Percentiles rank a stretch among this genome's conserved stretches.
phyloP scores from a whole-genome alignment of 2,797 vertebrate genomes.

The Paguma larvata region DNA sequence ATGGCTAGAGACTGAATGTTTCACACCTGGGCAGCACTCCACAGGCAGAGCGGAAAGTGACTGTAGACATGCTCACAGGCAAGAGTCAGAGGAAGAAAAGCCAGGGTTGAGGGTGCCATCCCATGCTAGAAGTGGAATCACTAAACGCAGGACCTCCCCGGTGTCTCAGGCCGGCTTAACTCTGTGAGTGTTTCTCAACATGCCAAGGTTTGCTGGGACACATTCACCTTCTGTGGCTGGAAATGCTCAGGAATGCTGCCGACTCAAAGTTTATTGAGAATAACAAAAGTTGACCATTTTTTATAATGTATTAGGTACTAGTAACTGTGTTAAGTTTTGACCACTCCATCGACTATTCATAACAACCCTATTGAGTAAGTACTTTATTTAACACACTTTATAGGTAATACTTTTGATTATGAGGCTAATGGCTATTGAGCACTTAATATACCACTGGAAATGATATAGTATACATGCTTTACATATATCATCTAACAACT shows the following conservation, averaged over 20 bases:
- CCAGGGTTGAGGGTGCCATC: rapidly evolving
- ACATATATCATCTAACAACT: neutral
- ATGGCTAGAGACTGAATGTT: slow-evolving; percentile 66
- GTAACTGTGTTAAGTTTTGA: neutral
- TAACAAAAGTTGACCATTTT: neutral
- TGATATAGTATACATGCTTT: neutral
- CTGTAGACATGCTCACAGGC: rapidly evolving
- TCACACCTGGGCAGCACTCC: slow-evolving; percentile 52
- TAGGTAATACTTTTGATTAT: neutral
- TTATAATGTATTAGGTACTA: neutral
- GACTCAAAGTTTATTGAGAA: neutral
- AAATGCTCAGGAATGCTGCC: neutral
- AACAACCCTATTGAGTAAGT: neutral
- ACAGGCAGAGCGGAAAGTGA: neutral
- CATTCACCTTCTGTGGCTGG: neutral
- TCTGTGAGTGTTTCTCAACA: neutral
- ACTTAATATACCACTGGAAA: neutral
- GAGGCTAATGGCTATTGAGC: neutral
- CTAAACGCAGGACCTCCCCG: rapidly evolving
- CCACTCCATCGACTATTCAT: neutral
- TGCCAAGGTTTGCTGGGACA: neutral
- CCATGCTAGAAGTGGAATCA: rapidly evolving
- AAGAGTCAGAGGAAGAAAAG: neutral
- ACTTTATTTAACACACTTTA: neutral
- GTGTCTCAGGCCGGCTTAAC: neutral